Evolutionary conservation across 2,797 vertebrate genomes (phyloP).

Genomic region (Triplophysa yarkandensis): DNA sequence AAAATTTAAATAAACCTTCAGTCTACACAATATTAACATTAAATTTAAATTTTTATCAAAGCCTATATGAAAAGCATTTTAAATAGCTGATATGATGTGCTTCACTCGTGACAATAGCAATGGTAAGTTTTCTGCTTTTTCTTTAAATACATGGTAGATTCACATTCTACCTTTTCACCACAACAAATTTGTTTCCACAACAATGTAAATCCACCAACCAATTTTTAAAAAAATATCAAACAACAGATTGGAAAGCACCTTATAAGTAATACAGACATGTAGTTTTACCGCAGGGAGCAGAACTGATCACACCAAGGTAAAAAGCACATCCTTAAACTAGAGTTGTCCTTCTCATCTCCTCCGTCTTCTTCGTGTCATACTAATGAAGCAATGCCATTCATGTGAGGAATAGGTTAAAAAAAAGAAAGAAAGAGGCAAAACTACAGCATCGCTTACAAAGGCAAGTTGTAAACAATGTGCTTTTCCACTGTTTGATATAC

Average conservation of each 20-base stretch:
- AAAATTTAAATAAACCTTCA: too few relatives aligned
- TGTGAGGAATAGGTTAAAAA: conserved; percentile 33
- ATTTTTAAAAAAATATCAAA: not conserved
- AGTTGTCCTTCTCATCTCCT: conserved; percentile 41
- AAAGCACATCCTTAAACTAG: conserved; percentile 43
- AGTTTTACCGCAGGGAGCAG: conserved; percentile 50
- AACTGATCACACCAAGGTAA: conserved; percentile 31
- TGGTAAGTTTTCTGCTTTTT: too few relatives aligned
- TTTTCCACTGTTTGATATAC: conserved; percentile 55
- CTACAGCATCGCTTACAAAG: conserved; percentile 44
- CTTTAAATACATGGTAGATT: too few relatives aligned
- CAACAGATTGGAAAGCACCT: not conserved
- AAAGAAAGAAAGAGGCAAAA: not conserved
- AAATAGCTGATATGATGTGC: too few relatives aligned
- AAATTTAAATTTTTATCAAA: too few relatives aligned
- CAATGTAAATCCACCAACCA: too few relatives aligned
- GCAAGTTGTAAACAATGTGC: conserved; percentile 6
- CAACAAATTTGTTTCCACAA: too few relatives aligned
- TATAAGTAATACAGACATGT: conserved; percentile 17
- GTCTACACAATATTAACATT: too few relatives aligned
- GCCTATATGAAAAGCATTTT: too few relatives aligned
- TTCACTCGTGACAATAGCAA: too few relatives aligned
- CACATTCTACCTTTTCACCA: too few relatives aligned
- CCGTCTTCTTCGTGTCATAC: conserved; percentile 28
- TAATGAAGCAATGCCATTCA: conserved; percentile 32